phyloP scores from a whole-genome alignment of 2,113 vertebrate genomes.

The Procavia capensis region DNA sequence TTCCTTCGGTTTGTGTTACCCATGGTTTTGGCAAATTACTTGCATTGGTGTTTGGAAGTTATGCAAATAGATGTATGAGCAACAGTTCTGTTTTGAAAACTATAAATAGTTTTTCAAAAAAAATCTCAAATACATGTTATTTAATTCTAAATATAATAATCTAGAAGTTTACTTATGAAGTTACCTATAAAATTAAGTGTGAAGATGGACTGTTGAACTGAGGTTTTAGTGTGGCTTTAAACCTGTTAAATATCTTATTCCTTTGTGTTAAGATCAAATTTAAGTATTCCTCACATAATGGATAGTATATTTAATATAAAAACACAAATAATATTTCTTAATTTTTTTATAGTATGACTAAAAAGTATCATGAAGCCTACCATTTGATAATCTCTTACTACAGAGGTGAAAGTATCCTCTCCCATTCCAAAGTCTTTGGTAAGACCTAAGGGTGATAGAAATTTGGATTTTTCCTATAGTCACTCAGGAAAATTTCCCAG shows the following conservation, averaged over 20 bases:
- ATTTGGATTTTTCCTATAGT: fast-evolving
- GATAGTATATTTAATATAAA: not conserved
- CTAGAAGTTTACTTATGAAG: not conserved
- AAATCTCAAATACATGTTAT: not conserved
- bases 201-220: not conserved
- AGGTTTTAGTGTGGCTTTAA: not conserved
- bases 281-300: not conserved
- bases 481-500: not conserved
- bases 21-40: fast-evolving
- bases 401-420: fast-evolving
- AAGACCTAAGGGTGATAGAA: fast-evolving
- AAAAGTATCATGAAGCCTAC: fast-evolving
- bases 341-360: fast-evolving
- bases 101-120: not conserved
- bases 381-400: fast-evolving
- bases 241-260: too few species aligned
- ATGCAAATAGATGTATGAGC: fast-evolving
- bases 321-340: not conserved
- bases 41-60: not conserved
- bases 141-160: not conserved
- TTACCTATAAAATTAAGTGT: too few species aligned
- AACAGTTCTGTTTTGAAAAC: not conserved
- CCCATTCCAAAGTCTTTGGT: not conserved
- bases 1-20: too few species aligned
- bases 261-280: not conserved